Percentiles rank a stretch among this genome's conserved stretches.
Evolutionary conservation across 2,888 invertebrate genomes (phyloP).

Genomic region (Archips xylosteana): DNA sequence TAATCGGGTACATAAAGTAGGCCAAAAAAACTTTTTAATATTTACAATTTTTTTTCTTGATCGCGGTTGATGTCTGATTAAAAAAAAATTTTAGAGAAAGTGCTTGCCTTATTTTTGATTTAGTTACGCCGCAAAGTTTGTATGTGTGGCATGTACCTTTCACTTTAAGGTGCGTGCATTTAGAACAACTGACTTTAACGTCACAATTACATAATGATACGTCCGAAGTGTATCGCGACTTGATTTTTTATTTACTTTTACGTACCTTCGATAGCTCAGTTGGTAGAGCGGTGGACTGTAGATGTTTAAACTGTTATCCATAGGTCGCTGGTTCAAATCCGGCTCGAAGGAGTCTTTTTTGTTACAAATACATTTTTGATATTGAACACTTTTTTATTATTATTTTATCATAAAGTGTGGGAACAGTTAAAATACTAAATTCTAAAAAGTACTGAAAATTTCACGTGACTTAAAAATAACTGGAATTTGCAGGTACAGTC

Average conservation of each 20-base stretch:
- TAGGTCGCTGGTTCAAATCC: conserved; percentile 86
- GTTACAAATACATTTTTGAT: background rate
- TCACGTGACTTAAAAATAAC: too few relatives aligned
- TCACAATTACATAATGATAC: conserved; percentile 27
- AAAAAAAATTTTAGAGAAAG: too few relatives aligned
- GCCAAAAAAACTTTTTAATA: too few relatives aligned
- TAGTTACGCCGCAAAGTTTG: background rate
- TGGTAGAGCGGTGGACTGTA: conserved; percentile 86
- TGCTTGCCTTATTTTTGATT: background rate
- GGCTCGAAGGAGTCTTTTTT: conserved; percentile 74
- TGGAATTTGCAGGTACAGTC: too few relatives aligned
- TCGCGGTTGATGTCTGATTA: too few relatives aligned
- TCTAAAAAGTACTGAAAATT: too few relatives aligned
- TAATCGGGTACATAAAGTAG: too few relatives aligned
- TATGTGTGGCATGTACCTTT: conserved; percentile 21
- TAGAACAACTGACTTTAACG: conserved; percentile 8
- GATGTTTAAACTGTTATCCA: conserved; percentile 72
- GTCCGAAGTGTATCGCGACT: conserved; percentile 16
- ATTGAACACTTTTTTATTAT: background rate
- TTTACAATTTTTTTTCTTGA: too few relatives aligned
- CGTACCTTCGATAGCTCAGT: conserved; percentile 84
- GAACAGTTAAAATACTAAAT: too few relatives aligned
- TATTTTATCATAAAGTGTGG: too few relatives aligned
- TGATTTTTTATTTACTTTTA: conserved; percentile 21
- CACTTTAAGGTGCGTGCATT: conserved; percentile 19